Evolutionary conservation across 2,113 vertebrate species (phyloP), one percentile per base, ranked within the genome.

Genomic region (Clarias gariepinus): DNA sequence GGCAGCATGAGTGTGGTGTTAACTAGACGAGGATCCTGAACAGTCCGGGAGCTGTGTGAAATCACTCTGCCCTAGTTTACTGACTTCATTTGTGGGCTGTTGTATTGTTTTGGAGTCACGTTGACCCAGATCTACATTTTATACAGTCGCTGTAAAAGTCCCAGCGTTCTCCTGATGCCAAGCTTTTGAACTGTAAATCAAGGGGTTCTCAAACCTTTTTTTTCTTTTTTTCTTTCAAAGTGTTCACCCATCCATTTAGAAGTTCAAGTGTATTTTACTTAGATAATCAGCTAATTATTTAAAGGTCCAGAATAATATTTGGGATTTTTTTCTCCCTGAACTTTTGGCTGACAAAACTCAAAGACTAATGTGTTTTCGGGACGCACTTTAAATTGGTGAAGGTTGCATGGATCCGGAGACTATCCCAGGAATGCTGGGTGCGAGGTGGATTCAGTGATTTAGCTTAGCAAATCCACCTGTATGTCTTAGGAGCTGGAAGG

Each of bases 21-120:
- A 88, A 80, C 80, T 80, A 78, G 57, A 84, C 68, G 78, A 15
- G 28, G 52, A 83, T 28, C 81, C 58, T 16, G 74, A 55, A 28
- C 78, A 81, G 78, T 13, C 30, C 57, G 21, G 30, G 78, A 81
- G 58, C 58, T 61, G 78, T 36, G 57, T 60, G 57, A 60, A 60
- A 80, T 36, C 28, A 33, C 78, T 15, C 5, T 73, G 66, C 82
- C 66, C 82, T 57, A 83, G 82, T 71, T 84, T 60, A 61, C 55
- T 60, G 57, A 60, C 57, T 80, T 60, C 57, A 36, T 80, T 80
- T 80, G 18, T 25, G 78, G 78, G 78, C 18, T 80, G 18, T 33
- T 60, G 28, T 80, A 80, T 58, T 80, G 78, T 80, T 80, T 36
- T 60, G 55, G 55, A 80, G 57, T 60, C 57, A 60, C 18, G 60